phyloP scores from a whole-genome alignment of 2,113 vertebrate genomes.

The Cepphus grylle region DNA sequence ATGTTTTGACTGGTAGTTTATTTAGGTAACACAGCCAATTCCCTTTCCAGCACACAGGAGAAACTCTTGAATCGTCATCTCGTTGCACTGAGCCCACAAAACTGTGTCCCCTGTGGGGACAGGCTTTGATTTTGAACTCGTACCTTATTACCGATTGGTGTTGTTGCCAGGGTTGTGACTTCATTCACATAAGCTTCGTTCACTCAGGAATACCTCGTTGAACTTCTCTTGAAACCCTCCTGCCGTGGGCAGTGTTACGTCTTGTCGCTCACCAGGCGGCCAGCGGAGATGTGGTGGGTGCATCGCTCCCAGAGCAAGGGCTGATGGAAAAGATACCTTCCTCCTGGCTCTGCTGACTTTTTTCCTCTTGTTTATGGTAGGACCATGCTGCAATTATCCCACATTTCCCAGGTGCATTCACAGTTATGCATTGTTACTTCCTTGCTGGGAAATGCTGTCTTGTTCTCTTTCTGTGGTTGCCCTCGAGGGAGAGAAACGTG shows the following conservation, averaged over 20 bases:
- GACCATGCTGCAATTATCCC: background rate
- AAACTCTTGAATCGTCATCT: background rate
- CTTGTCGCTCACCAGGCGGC: fast-evolving
- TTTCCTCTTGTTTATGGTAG: background rate
- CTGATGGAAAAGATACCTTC: background rate
- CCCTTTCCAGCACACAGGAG: background rate
- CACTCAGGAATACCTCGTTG: background rate
- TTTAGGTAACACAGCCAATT: background rate
- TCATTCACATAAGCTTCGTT: background rate
- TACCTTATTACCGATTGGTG: background rate
- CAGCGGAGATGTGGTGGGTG: background rate
- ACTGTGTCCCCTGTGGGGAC: background rate
- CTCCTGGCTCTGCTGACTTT: background rate
- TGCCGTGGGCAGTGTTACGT: background rate
- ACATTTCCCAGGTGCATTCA: background rate
- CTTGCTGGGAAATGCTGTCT: background rate
- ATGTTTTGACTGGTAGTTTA: background rate
- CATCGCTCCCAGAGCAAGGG: fast-evolving
- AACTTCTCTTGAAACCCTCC: background rate
- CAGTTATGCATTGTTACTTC: background rate
- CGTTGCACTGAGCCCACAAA: background rate
- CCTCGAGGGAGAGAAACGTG: background rate
- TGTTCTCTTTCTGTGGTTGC: background rate
- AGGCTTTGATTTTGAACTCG: background rate
- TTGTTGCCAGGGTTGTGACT: background rate